Evolutionary conservation across 2,797 vertebrate species (phyloP), one percentile per base, ranked within the genome.

Genomic region (Sebastiscus tertius): DNA sequence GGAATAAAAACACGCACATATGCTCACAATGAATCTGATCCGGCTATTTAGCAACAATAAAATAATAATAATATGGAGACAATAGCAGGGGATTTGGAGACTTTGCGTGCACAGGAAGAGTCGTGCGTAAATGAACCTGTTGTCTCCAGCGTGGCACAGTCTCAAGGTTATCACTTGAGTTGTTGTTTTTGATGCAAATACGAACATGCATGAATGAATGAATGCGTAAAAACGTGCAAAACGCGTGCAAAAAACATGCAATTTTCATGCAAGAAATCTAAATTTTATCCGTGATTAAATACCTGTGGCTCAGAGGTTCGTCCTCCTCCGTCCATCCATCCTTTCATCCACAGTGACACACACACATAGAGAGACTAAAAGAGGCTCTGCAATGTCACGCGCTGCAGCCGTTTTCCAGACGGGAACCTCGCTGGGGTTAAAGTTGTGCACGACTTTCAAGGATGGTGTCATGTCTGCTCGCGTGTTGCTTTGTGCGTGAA

Each of bases 111-210:
- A 34, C 67, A 34, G 16, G 16, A 20, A 18, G 3, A 24, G 39
- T 56, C 58, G 88, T 67, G 92, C 91, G 91, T 93, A 91, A 93
- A 93, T 70, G 84, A 86, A 84, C 84, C 88, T 86, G 87, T 84
- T 86, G 90, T 89, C 56, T 76, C 80, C 82, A 56, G 72, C 10
- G 67, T 34, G 74, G 83, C 78, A 5, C 77, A 3, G 39, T 64
- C 76, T 90, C 87, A 93, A 92, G 89, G 90, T 91, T 86, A 90
- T 62, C 58, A 62, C 61, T 2, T 6, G 69, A 34, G 49, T 16
- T 33, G 34, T 2, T 62, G 76, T 72, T 52, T 52, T 11, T 33
- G 68, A 13, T 42, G 77, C 56, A 46, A 8, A 29, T 1, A 42
- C 14, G 49, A 60, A 36, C 29, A 52, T 52, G 8, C 18, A 52